Conservation (phyloP, 2,113 vertebrate genomes). For the Hystrix brachyura region DNA sequence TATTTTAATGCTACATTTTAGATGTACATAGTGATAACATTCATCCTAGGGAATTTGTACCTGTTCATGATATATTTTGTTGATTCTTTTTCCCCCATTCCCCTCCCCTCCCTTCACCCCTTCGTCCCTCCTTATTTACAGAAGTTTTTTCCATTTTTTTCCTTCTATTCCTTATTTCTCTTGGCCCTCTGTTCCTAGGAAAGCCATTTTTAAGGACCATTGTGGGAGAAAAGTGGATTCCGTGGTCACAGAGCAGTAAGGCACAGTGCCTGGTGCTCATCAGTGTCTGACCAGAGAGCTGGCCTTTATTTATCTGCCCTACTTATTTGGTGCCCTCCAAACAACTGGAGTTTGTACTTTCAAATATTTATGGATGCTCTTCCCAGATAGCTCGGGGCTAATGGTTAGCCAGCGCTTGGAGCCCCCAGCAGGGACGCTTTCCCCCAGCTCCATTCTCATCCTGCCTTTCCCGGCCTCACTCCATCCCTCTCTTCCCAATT, state of each 20-base stretch:
- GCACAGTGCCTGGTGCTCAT: not conserved
- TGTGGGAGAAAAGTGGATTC: not conserved
- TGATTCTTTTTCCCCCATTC: no score
- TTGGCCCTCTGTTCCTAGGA: not conserved
- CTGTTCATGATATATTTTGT: no score
- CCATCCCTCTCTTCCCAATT: not conserved
- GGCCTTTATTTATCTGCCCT: not conserved
- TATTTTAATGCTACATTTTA: no score
- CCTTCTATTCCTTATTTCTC: no score
- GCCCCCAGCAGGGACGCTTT: not conserved
- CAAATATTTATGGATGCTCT: slow-evolving; percentile 53
- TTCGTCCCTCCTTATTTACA: no score
- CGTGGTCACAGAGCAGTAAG: not conserved
- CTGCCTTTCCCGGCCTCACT: not conserved
- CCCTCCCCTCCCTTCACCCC: no score
- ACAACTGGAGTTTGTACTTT: slow-evolving; percentile 56
- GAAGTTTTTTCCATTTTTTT: no score
- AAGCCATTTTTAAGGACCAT: not conserved
- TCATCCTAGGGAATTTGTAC: no score
- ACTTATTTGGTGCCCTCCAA: slow-evolving; percentile 11
- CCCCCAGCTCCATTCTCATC: not conserved
- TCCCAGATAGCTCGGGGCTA: not conserved
- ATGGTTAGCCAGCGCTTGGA: slow-evolving; percentile 22
- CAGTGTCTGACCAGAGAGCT: not conserved
- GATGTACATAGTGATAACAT: no score